Evolutionary conservation across 1,140 invertebrate species (phyloP).

Genomic region (Mamestra configurata): DNA sequence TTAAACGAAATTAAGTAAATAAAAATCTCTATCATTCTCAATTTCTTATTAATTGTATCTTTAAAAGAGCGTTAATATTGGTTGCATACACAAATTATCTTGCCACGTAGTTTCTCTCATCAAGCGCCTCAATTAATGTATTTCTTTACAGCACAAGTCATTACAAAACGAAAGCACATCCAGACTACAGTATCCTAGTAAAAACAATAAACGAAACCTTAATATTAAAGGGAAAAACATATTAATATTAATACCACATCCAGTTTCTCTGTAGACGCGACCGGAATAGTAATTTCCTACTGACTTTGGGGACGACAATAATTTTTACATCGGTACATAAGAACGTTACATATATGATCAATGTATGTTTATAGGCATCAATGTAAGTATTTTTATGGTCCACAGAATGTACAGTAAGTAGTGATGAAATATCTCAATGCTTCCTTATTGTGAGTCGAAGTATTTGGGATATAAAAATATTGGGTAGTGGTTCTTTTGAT

Average conservation of each 20-base stretch:
- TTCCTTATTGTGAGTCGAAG: constrained; percentile 21
- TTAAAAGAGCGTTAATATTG: no score
- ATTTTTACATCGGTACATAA: constrained; percentile 63
- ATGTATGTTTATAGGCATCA: constrained; percentile 17
- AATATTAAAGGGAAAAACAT: constrained; percentile 54
- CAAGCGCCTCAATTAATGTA: no score
- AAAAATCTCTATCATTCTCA: no score
- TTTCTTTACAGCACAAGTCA: neutral
- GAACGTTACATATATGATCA: constrained; percentile 1
- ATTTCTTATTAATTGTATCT: no score
- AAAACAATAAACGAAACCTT: constrained; percentile 52
- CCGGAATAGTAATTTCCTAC: constrained; percentile 73
- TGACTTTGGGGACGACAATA: constrained; percentile 67
- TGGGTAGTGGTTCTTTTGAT: neutral
- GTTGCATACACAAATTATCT: no score
- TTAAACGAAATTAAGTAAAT: no score
- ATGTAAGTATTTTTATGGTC: constrained; percentile 22
- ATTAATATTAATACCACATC: constrained; percentile 65
- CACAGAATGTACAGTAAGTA: neutral
- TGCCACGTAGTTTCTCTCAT: no score
- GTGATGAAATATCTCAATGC: constrained; percentile 27
- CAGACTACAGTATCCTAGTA: constrained; percentile 3
- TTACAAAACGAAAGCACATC: constrained; percentile 2
- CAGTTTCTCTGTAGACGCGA: constrained; percentile 56
- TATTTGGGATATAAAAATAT: constrained; percentile 8